These are phyloP conservation scores for Tachysurus fulvidraco DNA, from an alignment of 2,113 vertebrate genomes.

Conservation along the genomic window DNA sequence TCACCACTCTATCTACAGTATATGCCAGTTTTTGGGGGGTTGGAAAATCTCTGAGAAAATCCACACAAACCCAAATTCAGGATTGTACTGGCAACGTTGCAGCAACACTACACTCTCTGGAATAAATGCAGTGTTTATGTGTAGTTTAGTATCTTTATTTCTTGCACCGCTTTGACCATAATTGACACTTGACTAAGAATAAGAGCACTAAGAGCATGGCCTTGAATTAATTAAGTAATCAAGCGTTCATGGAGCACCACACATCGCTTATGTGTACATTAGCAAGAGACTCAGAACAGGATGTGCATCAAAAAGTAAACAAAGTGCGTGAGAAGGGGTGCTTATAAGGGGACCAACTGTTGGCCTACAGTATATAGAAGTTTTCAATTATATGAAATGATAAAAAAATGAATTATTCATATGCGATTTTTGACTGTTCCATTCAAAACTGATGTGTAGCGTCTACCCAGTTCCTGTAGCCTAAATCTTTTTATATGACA, in stretches of 20 bases:
- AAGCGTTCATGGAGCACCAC: background rate
- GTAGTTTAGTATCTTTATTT: background rate
- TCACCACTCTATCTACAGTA: background rate
- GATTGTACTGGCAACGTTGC: background rate
- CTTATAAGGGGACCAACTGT: background rate
- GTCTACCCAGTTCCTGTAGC: background rate
- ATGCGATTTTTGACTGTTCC: background rate
- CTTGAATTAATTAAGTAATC: background rate
- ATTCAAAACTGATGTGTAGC: background rate
- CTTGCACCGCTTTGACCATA: background rate
- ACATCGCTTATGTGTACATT: background rate
- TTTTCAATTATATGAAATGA: conserved; percentile 5
- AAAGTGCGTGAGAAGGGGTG: background rate
- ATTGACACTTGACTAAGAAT: background rate
- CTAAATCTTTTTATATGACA: conserved; percentile 9
- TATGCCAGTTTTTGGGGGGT: background rate
- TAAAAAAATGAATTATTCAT: conserved; percentile 27
- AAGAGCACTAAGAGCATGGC: background rate
- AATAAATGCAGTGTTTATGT: background rate
- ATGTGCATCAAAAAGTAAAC: conserved; percentile 1
- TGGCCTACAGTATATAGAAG: background rate
- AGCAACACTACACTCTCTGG: background rate
- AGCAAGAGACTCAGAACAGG: background rate
- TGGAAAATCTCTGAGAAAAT: background rate
- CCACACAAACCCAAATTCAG: background rate